Percentiles rank a stretch among this genome's conserved stretches.
These are phyloP conservation scores for Syrrhaptes paradoxus DNA, from an alignment of 2,113 vertebrate genomes.

Conservation along the genomic window DNA sequence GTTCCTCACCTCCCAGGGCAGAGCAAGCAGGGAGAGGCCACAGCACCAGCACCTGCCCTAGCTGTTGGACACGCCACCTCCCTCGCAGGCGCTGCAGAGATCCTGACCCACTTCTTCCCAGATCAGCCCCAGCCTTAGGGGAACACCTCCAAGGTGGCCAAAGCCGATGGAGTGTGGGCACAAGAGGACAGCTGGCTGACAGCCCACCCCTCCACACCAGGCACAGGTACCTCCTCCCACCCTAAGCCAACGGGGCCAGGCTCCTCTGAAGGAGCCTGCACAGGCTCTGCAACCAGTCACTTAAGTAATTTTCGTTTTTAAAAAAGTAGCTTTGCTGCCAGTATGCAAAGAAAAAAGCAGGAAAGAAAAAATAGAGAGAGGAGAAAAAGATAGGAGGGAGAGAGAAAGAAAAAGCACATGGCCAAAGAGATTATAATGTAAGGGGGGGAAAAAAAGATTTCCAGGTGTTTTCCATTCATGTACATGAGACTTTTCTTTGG, in stretches of 20 bases:
- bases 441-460: background rate
- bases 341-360: background rate
- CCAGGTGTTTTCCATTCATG: background rate
- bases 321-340: background rate
- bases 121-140: too few species aligned
- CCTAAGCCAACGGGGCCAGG: background rate
- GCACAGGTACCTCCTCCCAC: background rate
- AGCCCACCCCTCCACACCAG: background rate
- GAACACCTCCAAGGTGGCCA: accelerated
- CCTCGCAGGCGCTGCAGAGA: accelerated
- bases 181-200: background rate
- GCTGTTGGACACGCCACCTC: accelerated
- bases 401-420: background rate
- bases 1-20: background rate
- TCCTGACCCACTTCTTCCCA: accelerated
- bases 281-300: background rate
- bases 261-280: background rate
- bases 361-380: background rate
- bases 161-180: accelerated
- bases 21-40: background rate
- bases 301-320: background rate
- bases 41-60: accelerated
- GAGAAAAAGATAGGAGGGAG: background rate
- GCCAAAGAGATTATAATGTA: background rate
- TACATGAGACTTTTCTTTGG: background rate